Conservation (phyloP, 2,797 vertebrate genomes). For the Garrulus glandarius region DNA sequence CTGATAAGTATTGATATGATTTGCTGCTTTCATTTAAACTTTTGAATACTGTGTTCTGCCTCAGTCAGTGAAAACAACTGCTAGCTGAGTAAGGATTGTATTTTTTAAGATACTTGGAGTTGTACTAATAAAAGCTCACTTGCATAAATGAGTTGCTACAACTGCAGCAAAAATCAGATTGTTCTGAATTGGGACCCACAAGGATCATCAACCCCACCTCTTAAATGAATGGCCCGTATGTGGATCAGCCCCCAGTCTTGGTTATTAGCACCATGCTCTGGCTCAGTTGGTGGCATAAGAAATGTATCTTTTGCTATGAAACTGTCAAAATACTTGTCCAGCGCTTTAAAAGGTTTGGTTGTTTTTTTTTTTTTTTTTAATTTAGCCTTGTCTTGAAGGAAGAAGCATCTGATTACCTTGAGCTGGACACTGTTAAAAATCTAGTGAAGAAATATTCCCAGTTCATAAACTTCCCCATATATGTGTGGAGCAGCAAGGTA, state of each 20-base stretch:
- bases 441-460: constrained; percentile 96
- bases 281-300: background rate
- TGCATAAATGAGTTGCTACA: background rate
- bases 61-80: background rate
- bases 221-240: background rate
- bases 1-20: background rate
- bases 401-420: constrained; percentile 96
- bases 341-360: background rate
- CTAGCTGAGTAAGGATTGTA: background rate
- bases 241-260: background rate
- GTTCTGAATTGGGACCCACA: background rate
- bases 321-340: background rate
- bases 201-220: background rate
- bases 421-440: constrained; percentile 96
- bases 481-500: constrained; percentile 99
- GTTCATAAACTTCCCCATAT: constrained; percentile 99
- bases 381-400: constrained; percentile 93
- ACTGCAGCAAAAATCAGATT: background rate
- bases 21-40: background rate
- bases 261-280: background rate
- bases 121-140: background rate
- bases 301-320: background rate
- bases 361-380: background rate
- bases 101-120: background rate
- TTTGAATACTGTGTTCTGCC: background rate